Evolutionary conservation across 2,888 invertebrate species (phyloP), one percentile per base, ranked within the genome.

Genomic region (Nomada goodeniana): DNA sequence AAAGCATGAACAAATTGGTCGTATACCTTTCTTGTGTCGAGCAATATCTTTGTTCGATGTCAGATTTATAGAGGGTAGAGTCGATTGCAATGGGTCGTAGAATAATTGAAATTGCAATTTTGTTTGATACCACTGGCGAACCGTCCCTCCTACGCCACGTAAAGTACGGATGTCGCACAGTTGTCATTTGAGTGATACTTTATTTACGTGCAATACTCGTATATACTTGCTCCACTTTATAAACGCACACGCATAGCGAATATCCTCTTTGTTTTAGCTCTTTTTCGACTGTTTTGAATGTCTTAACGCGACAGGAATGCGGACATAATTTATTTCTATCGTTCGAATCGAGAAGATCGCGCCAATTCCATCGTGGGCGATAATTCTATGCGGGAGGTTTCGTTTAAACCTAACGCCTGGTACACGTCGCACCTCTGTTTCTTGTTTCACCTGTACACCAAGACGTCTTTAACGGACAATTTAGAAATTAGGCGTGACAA

Each of bases 341-440:
- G 29, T 29, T 29, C 11, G 13, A 53, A 36, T 15, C 4, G n/a
- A 2, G 5, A 47, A 23, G 15, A 59, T 15, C 18, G 20, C 15
- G 15, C 2, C 9, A 20, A 9, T 9, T 13, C n/a, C 7, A 15
- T 47, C 47, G 13, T 26, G 13, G 13, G 47, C 26, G 26, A 59
- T 23, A 11, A 36, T 7, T 7, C 36, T 36, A 7, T 36, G 36
- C 50, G 15, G 13, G 47, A 52, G 10, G 20, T 68, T 68, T 50
- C 63, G 20, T 11, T 47, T 57, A 15, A 60, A 44, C 67, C 18
- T 50, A 29, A 29, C 50, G n/a, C 50, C n/a, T 26, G 53, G n/a
- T 44, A 70, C 65, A 53, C 67, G 76, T 77, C 78, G 63, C 78
- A 68, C 76, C 78, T 78, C 68, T 76, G 55, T 64, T 69, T 63